Evolutionary conservation across 2,797 vertebrate genomes (phyloP).

Genomic region (Ibycter americanus): DNA sequence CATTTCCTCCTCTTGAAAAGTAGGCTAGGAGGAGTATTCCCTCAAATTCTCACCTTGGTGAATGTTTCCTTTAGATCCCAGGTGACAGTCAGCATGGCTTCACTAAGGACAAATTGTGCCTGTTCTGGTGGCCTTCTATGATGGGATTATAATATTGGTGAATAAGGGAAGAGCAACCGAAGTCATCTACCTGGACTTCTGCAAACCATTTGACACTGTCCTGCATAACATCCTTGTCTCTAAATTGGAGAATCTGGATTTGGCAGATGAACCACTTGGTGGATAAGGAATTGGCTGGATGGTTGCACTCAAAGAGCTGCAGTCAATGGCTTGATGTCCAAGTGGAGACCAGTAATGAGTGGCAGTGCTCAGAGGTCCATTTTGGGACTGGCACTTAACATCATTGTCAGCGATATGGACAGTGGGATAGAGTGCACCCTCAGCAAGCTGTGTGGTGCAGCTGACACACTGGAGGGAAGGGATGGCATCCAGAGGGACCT

Average conservation of each 20-base stretch:
- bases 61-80: not conserved
- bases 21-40: not conserved
- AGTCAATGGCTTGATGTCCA: too few relatives aligned
- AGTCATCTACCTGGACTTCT: too few relatives aligned
- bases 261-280: not conserved
- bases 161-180: not conserved
- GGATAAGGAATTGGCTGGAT: too few relatives aligned
- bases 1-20: not conserved
- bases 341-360: too few relatives aligned
- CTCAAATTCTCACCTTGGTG: not conserved
- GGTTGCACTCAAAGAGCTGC: too few relatives aligned
- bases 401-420: fast-evolving
- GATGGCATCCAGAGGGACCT: not conserved
- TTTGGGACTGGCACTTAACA: not conserved
- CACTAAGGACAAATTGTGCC: too few relatives aligned
- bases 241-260: too few relatives aligned
- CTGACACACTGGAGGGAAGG: too few relatives aligned
- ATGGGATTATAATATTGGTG: too few relatives aligned
- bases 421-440: not conserved
- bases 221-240: too few relatives aligned
- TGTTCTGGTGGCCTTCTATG: too few relatives aligned
- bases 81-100: not conserved
- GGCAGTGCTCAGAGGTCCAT: not conserved
- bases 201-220: too few relatives aligned
- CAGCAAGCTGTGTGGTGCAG: not conserved